Evolutionary conservation across 2,888 invertebrate genomes (phyloP).

Genomic region (Cheilosia urbana): DNA sequence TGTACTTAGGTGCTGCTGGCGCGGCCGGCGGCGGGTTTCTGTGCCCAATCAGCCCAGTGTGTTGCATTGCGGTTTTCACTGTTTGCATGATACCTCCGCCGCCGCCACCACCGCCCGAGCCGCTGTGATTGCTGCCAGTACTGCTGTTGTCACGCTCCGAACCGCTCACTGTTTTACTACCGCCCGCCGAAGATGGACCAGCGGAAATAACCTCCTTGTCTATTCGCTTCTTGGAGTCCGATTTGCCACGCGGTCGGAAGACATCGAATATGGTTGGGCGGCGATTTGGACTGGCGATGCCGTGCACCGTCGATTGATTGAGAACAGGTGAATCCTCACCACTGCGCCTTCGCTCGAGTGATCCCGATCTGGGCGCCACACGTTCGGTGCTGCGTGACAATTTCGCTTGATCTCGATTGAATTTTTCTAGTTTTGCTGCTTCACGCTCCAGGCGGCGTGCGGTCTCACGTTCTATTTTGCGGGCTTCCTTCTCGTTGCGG

Average conservation of each 20-base stretch:
- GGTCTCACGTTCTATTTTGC: constrained; percentile 83
- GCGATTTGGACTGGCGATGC: constrained; percentile 88
- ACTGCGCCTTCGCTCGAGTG: constrained; percentile 82
- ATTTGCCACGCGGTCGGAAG: constrained; percentile 90
- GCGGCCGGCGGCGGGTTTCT: constrained; percentile 79
- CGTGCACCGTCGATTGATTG: constrained; percentile 84
- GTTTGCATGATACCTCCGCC: constrained; percentile 89
- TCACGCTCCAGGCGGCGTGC: constrained; percentile 83
- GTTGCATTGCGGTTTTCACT: constrained; percentile 92
- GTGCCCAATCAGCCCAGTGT: constrained; percentile 81
- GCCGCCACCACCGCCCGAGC: constrained; percentile 78
- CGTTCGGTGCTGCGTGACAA: constrained; percentile 83
- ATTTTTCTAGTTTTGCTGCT: constrained; percentile 83
- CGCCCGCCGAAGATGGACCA: constrained; percentile 79
- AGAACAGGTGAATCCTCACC: constrained; percentile 83
- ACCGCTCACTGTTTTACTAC: constrained; percentile 75
- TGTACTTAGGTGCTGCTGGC: constrained; percentile 84
- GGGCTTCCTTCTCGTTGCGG: constrained; percentile 83
- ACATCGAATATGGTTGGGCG: constrained; percentile 91
- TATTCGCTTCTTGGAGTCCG: constrained; percentile 86
- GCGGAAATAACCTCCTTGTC: constrained; percentile 78
- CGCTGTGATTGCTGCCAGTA: constrained; percentile 80
- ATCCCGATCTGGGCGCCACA: constrained; percentile 82
- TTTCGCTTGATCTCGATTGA: constrained; percentile 83
- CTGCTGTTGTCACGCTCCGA: constrained; percentile 80